Evolutionary conservation across 2,113 vertebrate species (phyloP), one percentile per base, ranked within the genome.

Genomic region (Hirundichthys speculiger): DNA sequence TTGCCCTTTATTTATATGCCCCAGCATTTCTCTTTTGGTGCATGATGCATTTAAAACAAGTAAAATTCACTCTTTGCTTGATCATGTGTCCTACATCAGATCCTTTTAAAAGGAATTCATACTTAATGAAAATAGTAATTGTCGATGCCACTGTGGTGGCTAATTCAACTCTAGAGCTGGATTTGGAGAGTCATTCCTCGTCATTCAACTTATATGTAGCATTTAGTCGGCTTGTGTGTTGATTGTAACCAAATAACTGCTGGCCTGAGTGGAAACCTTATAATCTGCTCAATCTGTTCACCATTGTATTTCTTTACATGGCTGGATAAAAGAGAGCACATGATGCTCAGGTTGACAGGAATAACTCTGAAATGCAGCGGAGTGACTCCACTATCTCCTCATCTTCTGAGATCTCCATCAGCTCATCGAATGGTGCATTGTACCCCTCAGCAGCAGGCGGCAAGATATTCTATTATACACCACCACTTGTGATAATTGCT

Each of bases 401-500:
- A 3, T 75, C 49, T 63, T 63, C 66, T 64, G 43, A 60, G 40
- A 63, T 85, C 65, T 73, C 74, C 62, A 77, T 83, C 63, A 70
- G 49, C 43, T 72, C 53, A 14, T 40, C 43, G 38, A 60, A 59
- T 64, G 56, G 50, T 69, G 57, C 71, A 51, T 59, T 78, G 20
- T 16, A 19, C 42, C 48, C 49, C 50, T 69, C 45, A 60, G 53
- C 66, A 66, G 62, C 70, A 54, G 65, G 67, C 18, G 3, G 60
- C 21, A 59, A 59, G 57, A 64, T 58, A 64, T 69, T 59, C 57
- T 70, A 65, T 83, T 75, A 75, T 52, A 59, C 75, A 50, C 64
- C 51, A 69, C 48, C 56, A 83, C 75, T 73, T 64, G 57, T 76
- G 49, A 73, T 83, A 80, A 83, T 84, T 79, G 51, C 52, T 48